Percentiles rank a stretch among this genome's conserved stretches.
These are phyloP conservation scores for Cantharis rufa DNA, from an alignment of 2,888 invertebrate species.

Conservation along the genomic window DNA sequence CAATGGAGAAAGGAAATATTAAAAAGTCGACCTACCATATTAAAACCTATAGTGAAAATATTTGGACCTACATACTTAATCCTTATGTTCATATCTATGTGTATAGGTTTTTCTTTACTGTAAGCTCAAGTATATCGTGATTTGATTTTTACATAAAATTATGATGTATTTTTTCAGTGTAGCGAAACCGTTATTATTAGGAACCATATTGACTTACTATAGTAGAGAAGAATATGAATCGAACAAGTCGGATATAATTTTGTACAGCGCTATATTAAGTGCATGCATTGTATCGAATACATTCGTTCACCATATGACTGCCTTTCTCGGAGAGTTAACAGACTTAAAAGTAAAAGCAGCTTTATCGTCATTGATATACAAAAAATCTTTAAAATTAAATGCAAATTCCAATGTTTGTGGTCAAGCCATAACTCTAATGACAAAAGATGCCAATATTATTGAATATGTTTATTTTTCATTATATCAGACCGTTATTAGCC, in stretches of 20 bases:
- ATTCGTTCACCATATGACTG: neutral
- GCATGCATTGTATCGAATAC: neutral
- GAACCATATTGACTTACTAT: neutral
- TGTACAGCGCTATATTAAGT: neutral
- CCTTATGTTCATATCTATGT: neutral
- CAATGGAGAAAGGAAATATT: neutral
- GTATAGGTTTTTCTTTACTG: neutral
- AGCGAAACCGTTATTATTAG: neutral
- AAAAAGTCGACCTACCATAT: neutral
- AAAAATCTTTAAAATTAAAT: constrained; percentile 72
- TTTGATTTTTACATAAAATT: neutral
- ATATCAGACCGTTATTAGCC: constrained; percentile 61
- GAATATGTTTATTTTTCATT: constrained; percentile 64
- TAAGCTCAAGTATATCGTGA: neutral
- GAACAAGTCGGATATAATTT: neutral
- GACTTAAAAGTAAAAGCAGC: constrained; percentile 55
- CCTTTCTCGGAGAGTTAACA: neutral
- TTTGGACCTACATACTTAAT: neutral
- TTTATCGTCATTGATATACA: constrained; percentile 72
- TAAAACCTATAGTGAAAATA: neutral
- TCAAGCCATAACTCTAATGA: constrained; percentile 57
- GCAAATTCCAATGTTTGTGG: constrained; percentile 81
- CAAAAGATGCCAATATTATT: constrained; percentile 86
- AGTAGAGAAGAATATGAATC: neutral
- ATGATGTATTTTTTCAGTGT: neutral